Evolutionary conservation across 2,797 vertebrate species (phyloP), one percentile per base, ranked within the genome.

Genomic region (Eulemur albifrons): DNA sequence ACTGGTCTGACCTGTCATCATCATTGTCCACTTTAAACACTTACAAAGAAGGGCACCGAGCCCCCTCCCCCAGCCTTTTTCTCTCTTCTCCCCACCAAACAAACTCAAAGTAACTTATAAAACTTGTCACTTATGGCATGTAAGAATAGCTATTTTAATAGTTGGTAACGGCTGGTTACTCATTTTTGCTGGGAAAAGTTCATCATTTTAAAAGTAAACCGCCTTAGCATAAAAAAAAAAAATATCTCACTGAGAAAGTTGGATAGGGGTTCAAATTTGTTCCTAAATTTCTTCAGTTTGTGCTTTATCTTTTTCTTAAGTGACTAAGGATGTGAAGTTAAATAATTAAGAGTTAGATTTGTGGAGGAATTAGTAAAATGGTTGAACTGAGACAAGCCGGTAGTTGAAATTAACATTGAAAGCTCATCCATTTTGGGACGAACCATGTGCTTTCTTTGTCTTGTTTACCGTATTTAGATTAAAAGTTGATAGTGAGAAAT

Each of bases 21-120:
- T 87, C 87, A 80, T 94, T 67, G 81, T 52, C 61, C n/a, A 59
- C 69, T 96, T 96, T 93, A 94, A 96, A 94, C 27, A 69, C 0
- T 93, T 75, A 83, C 77, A 94, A 94, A 89, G 88, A 95, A 50
- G 35, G 90, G 32, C 57, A 35, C 0, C 70, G 70, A 69, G 27
- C n/a, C 21, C 35, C 67, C 8, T 57, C 20, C 67, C 32, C 11
- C 25, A 18, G 48, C 2, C 25, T 50, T 27, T 32, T 21, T 30
- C 32, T 15, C 15, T 18, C 35, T 14, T 8, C 9, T 1, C 9
- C 25, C 20, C n/a, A 27, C 61, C 61, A 45, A 38, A 65, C 17
- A 81, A 77, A 76, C 85, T 79, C 57, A 77, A 54, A 95, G 80
- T 86, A 69, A 91, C n/a, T 7, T 32, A 35, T 48, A 61, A 94